Base-by-base conservation (phyloP, 2,888 invertebrate species). In the Galerucella calmariensis region DNA sequence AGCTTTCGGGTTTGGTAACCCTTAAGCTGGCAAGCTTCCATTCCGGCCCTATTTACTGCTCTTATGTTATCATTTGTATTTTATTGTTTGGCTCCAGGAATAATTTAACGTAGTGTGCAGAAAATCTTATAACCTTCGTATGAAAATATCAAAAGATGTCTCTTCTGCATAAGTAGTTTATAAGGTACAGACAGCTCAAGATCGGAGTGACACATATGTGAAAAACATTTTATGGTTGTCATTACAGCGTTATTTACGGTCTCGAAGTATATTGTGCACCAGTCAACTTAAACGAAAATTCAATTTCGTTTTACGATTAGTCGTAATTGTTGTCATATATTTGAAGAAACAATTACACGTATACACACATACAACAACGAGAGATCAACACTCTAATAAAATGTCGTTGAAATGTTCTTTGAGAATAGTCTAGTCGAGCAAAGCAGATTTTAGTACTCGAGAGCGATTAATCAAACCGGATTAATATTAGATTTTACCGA, bases 321-420 rank as follows among this genome's bases (percentile, higher is more conserved):
- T 24, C 12, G 59, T 59, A 59, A 59, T 59, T 59, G 24, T 24
- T 59, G 59, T 59, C 59, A 59, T 59, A 27, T 59, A 59, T 24
- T 59, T 59, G 59, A 59, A 59, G 59, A 59, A 59, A 59, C 59
- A 59, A 59, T 59, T 59, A 27, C 24, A 58, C 20, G 16, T 24
- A 58, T 27, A 59, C 14, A 14, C n/a, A 51, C 51, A 51, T 51
- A 14, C 51, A n/a, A n/a, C 12, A 51, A n/a, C n/a, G 51, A 27
- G 27, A 59, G 59, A 24, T 59, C 59, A 59, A 59, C 14, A 27
- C 59, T 59, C 59, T 59, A 59, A 59, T 59, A 59, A 27, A 59
- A 59, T 59, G 59, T 59, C 59, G 24, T 59, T 59, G 59, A 59
- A 59, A 27, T 11, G 24, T 59, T 27, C 27, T 59, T 59, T 59